phyloP scores from a whole-genome alignment of 2,888 invertebrate genomes.

The Crioceris asparagi region DNA sequence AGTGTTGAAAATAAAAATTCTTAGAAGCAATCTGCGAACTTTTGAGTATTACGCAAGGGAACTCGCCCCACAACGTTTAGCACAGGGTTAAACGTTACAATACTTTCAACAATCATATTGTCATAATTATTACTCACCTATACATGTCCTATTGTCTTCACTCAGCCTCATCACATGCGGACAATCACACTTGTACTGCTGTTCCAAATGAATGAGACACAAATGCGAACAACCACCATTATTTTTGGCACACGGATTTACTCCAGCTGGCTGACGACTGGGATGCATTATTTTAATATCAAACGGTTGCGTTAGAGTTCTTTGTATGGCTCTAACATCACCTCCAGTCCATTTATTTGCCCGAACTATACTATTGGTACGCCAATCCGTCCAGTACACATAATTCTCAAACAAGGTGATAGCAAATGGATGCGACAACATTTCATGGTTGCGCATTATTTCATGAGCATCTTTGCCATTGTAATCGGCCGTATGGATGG shows the following conservation, averaged over 20 bases:
- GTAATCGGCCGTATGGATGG: constrained; percentile 75
- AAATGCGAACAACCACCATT: constrained; percentile 76
- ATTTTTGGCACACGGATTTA: constrained; percentile 56
- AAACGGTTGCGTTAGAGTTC: constrained; percentile 80
- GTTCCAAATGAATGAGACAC: constrained; percentile 59
- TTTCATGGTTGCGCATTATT: constrained; percentile 58
- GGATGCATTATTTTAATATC: constrained; percentile 78
- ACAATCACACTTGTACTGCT: constrained; percentile 63
- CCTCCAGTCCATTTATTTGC: constrained; percentile 83
- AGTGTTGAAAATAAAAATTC: too few species aligned
- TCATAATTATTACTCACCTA: too few species aligned
- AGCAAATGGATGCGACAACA: constrained; percentile 80
- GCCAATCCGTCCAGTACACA: constrained; percentile 93
- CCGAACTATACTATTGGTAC: constrained; percentile 72
- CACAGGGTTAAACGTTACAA: too few species aligned
- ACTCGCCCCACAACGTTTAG: too few species aligned
- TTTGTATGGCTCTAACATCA: constrained; percentile 66
- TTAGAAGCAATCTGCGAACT: too few species aligned
- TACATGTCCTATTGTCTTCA: constrained; percentile 53
- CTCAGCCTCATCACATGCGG: constrained; percentile 77
- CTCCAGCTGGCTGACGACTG: constrained; percentile 55
- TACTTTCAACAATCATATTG: too few species aligned
- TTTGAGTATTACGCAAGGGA: too few species aligned
- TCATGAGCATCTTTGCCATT: constrained; percentile 57
- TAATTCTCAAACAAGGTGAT: constrained; percentile 75